These are phyloP conservation scores for Dermochelys coriacea DNA, from an alignment of 2,797 vertebrate genomes.

Conservation along the genomic window DNA sequence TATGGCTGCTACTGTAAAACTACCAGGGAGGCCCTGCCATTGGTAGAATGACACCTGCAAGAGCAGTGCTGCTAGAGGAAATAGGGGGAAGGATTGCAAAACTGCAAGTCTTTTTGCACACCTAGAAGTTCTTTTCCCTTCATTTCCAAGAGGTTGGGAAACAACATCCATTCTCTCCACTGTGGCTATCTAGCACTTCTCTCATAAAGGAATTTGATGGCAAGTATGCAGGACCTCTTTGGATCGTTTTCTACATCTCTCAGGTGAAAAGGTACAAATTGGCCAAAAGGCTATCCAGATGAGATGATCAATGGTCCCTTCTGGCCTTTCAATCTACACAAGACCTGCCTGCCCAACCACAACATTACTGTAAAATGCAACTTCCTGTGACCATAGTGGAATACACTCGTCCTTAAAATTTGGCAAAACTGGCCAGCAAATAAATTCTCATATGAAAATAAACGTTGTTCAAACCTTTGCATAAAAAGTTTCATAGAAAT, in stretches of 20 bases:
- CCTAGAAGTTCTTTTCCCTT: neutral
- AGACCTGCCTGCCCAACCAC: neutral
- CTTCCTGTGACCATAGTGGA: neutral
- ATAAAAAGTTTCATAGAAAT: neutral
- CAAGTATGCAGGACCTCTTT: neutral
- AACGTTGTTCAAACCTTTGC: neutral
- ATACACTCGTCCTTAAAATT: neutral
- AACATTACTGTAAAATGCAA: neutral
- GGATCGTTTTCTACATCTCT: neutral
- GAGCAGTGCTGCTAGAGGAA: neutral
- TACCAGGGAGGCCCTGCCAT: neutral
- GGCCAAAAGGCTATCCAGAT: neutral
- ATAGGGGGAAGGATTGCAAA: neutral
- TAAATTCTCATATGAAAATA: neutral
- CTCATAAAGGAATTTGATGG: neutral
- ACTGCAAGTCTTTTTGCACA: neutral
- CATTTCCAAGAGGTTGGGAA: neutral
- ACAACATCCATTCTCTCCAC: neutral
- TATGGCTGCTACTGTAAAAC: neutral
- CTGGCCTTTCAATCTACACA: neutral
- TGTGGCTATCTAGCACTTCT: neutral
- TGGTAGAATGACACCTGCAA: neutral
- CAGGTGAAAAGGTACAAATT: neutral
- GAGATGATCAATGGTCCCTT: neutral
- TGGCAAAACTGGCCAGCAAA: neutral